Conservation (phyloP, 2,113 vertebrate genomes). For the Alligator mississippiensis region DNA sequence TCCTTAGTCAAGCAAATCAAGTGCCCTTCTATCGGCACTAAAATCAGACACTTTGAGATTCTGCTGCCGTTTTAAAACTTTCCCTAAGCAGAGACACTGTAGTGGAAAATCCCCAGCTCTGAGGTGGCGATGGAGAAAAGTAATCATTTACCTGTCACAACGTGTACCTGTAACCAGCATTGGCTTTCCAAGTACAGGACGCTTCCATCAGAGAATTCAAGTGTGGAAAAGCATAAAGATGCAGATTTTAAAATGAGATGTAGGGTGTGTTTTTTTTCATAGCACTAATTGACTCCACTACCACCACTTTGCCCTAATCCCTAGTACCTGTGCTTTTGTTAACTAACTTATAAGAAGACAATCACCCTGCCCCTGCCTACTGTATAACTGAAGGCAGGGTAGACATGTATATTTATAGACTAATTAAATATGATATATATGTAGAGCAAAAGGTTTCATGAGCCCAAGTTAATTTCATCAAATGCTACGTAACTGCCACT, state of each 20-base stretch:
- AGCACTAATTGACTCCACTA: neutral
- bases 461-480: too few species aligned
- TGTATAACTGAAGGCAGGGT: neutral
- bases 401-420: too few species aligned
- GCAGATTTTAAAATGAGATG: neutral
- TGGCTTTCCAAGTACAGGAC: slow-evolving; percentile 35
- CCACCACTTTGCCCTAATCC: neutral
- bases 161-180: slow-evolving; percentile 6
- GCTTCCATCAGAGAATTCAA: neutral
- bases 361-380: neutral
- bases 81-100: slow-evolving; percentile 70
- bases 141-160: slow-evolving; percentile 71
- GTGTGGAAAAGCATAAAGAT: slow-evolving; percentile 1
- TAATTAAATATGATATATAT: too few species aligned
- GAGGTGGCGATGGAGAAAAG: slow-evolving; percentile 59
- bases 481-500: neutral
- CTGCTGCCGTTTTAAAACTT: slow-evolving; percentile 78
- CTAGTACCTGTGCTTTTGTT: neutral
- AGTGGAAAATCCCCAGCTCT: slow-evolving; percentile 84
- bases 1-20: slow-evolving; percentile 70
- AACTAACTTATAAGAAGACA: neutral
- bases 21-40: slow-evolving; percentile 62
- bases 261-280: neutral
- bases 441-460: too few species aligned
- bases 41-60: slow-evolving; percentile 67